Base-by-base conservation (phyloP, 2,888 invertebrate species). In the Leucoptera coffeella region DNA sequence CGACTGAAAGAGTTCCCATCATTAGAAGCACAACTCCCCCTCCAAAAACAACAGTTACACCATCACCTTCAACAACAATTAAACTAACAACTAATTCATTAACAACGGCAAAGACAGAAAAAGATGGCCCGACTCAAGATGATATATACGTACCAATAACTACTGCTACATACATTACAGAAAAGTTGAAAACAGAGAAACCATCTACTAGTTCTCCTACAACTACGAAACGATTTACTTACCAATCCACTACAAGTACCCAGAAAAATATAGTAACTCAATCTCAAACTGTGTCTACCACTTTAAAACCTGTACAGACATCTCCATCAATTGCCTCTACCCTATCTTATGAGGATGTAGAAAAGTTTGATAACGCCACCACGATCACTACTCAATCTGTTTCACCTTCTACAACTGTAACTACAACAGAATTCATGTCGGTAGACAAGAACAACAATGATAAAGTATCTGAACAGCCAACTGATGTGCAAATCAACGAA, bases 341-440 rank as follows among this genome's bases (percentile, higher is more conserved):
- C 21, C 21, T 33, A 8, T 42, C 38, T 32, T 38, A 41, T 17
- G 35, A 45, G 27, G 48, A 50, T 10, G 25, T 36, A 27, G 56
- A 60, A 13, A 60, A 46, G 43, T 31, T 38, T 1, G 24, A 25
- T 14, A 64, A 64, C 39, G 27, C 41, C 1, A 67, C 64, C 9
- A 67, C 62, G 7, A 42, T 65, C 23, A 67, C 65, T 3, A 67
- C 67, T 22, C 67, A 69, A 37, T 67, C 69, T 13, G 52, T 64
- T 3, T 60, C 62, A 12, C 61, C 64, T 14, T 64, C 62, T 10
- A 59, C 59, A 14, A 49, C 56, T 10, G 41, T 45, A 5, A 50
- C 61, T 10, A 51, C 60, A 4, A 61, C 58, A 11, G 55, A 60
- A 43, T 41, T 50, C 22, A 38, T 46, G 25, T 40, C 48, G 21